A percentile compares a stretch with the other conserved stretches of the same genome.
These are phyloP conservation scores for Nesoenas mayeri DNA, from an alignment of 2,113 vertebrate species.

Conservation along the genomic window DNA sequence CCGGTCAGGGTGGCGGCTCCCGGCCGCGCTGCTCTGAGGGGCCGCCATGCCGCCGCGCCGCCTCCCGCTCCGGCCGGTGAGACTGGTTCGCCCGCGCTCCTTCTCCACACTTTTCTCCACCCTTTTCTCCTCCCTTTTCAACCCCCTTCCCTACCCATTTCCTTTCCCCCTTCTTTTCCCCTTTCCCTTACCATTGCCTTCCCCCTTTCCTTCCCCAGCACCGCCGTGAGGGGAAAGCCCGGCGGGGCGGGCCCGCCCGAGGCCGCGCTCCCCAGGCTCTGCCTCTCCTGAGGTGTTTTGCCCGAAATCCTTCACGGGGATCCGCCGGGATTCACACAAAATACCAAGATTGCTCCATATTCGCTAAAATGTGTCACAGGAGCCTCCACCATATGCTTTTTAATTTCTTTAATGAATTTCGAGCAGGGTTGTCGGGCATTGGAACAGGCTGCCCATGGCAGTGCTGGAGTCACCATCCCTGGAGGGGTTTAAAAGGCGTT, in stretches of 20 bases:
- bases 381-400: accelerated
- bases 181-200: too few relatives aligned
- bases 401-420: neutral
- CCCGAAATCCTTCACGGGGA: accelerated
- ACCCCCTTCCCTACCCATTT: too few relatives aligned
- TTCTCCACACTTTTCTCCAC: neutral
- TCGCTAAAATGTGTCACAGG: too few relatives aligned
- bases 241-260: too few relatives aligned
- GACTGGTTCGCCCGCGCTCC: neutral
- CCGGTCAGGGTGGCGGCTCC: neutral
- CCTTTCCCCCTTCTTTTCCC: too few relatives aligned
- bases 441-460: too few relatives aligned
- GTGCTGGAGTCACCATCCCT: too few relatives aligned
- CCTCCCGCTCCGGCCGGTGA: neutral
- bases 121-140: too few relatives aligned
- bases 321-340: accelerated
- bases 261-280: neutral
- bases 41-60: neutral
- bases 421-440: too few relatives aligned
- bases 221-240: neutral
- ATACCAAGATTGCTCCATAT: accelerated
- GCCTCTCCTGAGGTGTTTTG: accelerated
- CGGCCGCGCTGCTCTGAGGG: neutral
- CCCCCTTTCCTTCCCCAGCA: neutral
- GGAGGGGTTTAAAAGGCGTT: too few relatives aligned